A percentile compares a stretch with the other conserved stretches of the same genome.
These are phyloP conservation scores for Lacerta agilis DNA, from an alignment of 2,797 vertebrate genomes.

Conservation along the genomic window DNA sequence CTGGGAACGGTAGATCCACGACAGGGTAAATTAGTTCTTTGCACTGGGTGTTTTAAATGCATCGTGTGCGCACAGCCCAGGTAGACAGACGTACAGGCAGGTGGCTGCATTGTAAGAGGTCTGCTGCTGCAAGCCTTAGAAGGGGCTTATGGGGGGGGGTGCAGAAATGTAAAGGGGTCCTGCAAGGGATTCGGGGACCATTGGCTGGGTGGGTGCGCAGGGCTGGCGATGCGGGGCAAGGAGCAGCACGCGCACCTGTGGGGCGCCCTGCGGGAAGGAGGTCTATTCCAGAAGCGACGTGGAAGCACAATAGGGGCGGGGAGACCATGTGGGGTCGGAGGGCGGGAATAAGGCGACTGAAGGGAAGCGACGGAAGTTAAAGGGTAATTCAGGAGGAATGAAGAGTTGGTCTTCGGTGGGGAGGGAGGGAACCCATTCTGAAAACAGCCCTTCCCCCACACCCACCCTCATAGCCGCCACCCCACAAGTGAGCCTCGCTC, in stretches of 20 bases:
- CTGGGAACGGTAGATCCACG: too few relatives aligned
- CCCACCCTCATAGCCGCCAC: fast-evolving
- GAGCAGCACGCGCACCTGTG: neutral
- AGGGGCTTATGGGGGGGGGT: neutral
- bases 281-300: neutral
- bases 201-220: neutral
- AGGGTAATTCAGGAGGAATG: neutral
- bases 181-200: neutral
- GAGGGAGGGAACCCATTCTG: neutral
- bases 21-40: too few relatives aligned
- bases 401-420: neutral
- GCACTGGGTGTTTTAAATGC: too few relatives aligned
- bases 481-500: conserved; percentile 42
- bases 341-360: neutral
- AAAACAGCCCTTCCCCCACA: too few relatives aligned
- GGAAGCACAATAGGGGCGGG: too few relatives aligned
- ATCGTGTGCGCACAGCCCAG: too few relatives aligned
- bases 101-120: too few relatives aligned
- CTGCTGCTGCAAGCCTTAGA: neutral
- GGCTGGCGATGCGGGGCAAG: too few relatives aligned
- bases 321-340: neutral
- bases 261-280: too few relatives aligned
- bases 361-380: neutral
- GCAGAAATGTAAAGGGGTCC: neutral
- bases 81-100: too few relatives aligned